A percentile compares a stretch with the other conserved stretches of the same genome.
phyloP scores from a whole-genome alignment of 1,140 invertebrate genomes.

The Lethocerus indicus region DNA sequence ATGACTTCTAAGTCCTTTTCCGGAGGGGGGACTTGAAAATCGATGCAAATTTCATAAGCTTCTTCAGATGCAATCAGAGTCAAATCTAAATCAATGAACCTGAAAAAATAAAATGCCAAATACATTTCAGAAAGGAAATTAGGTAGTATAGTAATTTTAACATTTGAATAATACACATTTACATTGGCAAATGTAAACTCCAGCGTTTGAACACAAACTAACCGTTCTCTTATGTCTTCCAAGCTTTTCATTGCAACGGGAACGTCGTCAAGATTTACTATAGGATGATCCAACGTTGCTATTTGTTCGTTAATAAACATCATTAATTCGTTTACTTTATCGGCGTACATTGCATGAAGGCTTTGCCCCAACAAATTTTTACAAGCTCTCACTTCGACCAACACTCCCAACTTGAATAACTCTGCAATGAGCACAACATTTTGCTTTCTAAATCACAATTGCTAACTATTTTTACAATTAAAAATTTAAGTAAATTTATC shows the following conservation, averaged over 20 bases:
- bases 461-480: too few relatives aligned
- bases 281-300: conserved; percentile 33
- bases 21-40: too few relatives aligned
- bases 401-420: conserved; percentile 45
- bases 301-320: conserved; percentile 50
- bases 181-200: background rate
- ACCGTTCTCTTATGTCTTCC: conserved; percentile 51
- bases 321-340: conserved; percentile 39
- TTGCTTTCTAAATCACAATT: too few relatives aligned
- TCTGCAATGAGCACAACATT: conserved; percentile 28
- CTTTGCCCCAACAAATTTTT: conserved; percentile 41
- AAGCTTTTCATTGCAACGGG: conserved; percentile 54
- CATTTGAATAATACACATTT: conserved; percentile 45
- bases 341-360: conserved; percentile 38
- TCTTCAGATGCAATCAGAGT: conserved; percentile 58
- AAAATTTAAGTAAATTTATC: too few relatives aligned
- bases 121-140: too few relatives aligned
- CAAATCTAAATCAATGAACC: conserved; percentile 51
- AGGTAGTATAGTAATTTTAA: conserved; percentile 57
- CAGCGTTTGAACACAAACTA: conserved; percentile 27
- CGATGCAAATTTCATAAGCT: conserved; percentile 23
- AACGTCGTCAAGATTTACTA: conserved; percentile 55
- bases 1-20: too few relatives aligned
- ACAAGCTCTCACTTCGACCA: conserved; percentile 55
- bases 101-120: conserved; percentile 55